Base-by-base conservation (phyloP, 1,140 invertebrate species). In the Bacillus rossius region DNA sequence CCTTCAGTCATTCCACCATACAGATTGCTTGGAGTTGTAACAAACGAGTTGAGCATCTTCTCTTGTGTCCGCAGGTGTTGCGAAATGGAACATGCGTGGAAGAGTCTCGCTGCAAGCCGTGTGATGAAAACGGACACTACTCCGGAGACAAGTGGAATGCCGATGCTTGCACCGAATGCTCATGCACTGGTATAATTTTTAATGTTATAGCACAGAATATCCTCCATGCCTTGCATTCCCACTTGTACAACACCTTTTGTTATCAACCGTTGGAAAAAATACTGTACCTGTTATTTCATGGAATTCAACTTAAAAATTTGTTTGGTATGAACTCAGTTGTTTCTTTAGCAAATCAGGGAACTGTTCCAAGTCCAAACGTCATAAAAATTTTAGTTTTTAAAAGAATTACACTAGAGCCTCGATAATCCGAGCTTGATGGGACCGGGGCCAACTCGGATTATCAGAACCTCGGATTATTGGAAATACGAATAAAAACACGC, bases 161-260 rank as follows among this genome's bases (percentile, higher is more conserved):
- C 1, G 80, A 90, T 63, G 80, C 83, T 23, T 94, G 92, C 64
- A 89, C 85, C 0, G 79, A 73, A n/a, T 94, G 92, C 65, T 73
- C 75, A 20, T 94, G 91, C 69, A 49, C 17, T 14, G 42, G 42
- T 29, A 34, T 7, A 55, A 42, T 22, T 4, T 10, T 1, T 23
- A 41, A 45, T 14, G 1, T 48, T 48, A 22, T 14, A 14, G 38
- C 16, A 14, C 17, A 48, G 17, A 13, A 14, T 22, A 14, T 16
- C 14, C 17, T 48, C n/a, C 17, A 13, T 22, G 47, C 14, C 17
- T 22, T 1, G 14, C n/a, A 22, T 16, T n/a, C 14, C 47, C 13
- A 48, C 19, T 22, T 55, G 0, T 55, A 17, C 38, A 17, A 3
- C 52, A 56, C 41, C 19, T 50, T 23, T 20, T 1, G 65, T 71